phyloP scores from a whole-genome alignment of 2,113 vertebrate genomes.

The Ginglymostoma cirratum region DNA sequence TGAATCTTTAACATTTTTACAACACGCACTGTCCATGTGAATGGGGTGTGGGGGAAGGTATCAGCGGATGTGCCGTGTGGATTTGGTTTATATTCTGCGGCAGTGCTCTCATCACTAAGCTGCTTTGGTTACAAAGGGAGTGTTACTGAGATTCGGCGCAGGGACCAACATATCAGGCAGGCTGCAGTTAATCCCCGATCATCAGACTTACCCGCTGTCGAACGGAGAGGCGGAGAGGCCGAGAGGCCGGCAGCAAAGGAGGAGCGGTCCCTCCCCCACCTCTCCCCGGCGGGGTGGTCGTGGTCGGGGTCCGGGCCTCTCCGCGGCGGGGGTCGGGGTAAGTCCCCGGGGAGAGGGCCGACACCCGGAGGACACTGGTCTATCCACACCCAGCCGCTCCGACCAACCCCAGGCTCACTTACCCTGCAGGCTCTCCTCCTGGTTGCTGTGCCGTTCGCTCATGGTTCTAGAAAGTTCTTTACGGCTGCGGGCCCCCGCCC shows the following conservation, averaged over 20 bases:
- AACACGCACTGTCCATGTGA: neutral
- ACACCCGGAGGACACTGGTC: too few relatives aligned
- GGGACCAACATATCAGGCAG: neutral
- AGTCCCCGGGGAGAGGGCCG: too few relatives aligned
- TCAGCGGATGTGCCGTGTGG: neutral
- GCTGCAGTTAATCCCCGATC: neutral
- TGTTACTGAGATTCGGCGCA: neutral
- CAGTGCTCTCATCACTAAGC: neutral
- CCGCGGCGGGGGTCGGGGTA: too few relatives aligned
- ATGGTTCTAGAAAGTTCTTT: neutral
- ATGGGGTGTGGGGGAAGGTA: neutral
- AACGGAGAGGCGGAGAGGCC: rapidly evolving
- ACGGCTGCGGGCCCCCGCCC: too few relatives aligned
- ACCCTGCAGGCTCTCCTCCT: constrained; percentile 64
- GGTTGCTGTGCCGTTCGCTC: constrained; percentile 43
- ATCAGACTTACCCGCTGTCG: neutral
- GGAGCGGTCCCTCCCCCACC: neutral
- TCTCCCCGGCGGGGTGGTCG: too few relatives aligned
- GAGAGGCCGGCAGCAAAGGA: too few relatives aligned
- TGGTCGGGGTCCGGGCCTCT: too few relatives aligned
- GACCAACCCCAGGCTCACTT: constrained; percentile 29
- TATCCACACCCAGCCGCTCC: too few relatives aligned
- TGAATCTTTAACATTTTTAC: neutral
- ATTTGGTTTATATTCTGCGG: neutral
- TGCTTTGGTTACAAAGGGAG: neutral